Evolutionary conservation across 2,797 vertebrate genomes (phyloP), one percentile per base, ranked within the genome.

Genomic region (Anas bahamensis): DNA sequence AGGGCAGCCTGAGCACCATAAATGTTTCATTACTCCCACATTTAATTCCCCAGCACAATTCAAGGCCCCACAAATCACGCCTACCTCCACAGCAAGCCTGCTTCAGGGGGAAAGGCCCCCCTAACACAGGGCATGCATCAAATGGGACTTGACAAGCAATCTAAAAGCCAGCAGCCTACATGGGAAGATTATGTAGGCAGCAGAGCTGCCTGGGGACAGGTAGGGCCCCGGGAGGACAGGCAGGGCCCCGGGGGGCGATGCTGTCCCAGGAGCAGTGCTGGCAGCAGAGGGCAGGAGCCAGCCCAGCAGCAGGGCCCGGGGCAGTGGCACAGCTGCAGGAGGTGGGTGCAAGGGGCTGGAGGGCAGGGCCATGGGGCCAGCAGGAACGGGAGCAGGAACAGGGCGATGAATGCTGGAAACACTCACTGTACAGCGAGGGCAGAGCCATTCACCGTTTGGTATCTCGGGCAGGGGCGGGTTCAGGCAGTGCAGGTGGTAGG

Each of bases 401-500:
- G 60, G 13, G 29, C 3, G 8, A 83, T 69, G 65, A 95, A 93
- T 9, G 42, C 69, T 56, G 55, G 80, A 21, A 93, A 97, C 95
- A 97, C 98, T 99, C 98, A 99, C 99, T 97, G 99, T 99, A 98
- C 99, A 99, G 88, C 99, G 99, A 14, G 99, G 99, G 97, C 99
- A 99, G 94, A 99, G 95, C 99, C 99, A 99, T 98, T 99, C 99
- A 80, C 99, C 99, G 10, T 99, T 99, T 91, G 99, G 99, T 72
- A 99, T 99, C 97, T 99, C 99, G 0, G 99, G 99, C 82, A 99
- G 98, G 0, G 99, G 99, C 0, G 99, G 99, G 97, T 99, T 99
- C 96, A 99, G 99, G 98, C 99, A 99, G 98, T 99, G 99, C 94
- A 99, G 99, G 98, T 99, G 99, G 95, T 99, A 99, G 65, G 99